These are phyloP conservation scores for Meda fulgida DNA, from an alignment of 2,797 vertebrate genomes.

Conservation along the genomic window DNA sequence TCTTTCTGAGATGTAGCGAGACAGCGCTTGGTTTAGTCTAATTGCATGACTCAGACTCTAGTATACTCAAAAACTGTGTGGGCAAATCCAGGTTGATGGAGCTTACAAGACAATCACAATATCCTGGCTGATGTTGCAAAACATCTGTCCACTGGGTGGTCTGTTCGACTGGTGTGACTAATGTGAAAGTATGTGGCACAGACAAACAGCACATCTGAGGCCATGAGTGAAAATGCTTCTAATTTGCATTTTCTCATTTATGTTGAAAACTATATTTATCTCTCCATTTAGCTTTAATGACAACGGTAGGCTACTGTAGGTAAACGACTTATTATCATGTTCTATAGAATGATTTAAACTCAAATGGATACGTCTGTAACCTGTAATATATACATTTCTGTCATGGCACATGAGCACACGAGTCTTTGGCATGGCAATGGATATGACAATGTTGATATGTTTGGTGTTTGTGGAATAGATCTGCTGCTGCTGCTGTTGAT, in stretches of 20 bases:
- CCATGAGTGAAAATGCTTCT: background rate
- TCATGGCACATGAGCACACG: background rate
- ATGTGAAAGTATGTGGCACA: background rate
- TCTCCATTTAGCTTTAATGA: background rate
- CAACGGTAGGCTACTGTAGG: background rate
- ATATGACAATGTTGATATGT: background rate
- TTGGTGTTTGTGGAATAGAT: background rate
- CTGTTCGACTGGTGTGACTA: constrained; percentile 12
- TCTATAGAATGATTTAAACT: background rate
- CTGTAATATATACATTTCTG: background rate
- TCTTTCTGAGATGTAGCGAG: constrained; percentile 1
- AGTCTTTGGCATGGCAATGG: background rate
- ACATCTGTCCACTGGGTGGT: constrained; percentile 48
- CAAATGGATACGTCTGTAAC: background rate
- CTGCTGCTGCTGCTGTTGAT: background rate
- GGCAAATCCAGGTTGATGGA: constrained; percentile 43
- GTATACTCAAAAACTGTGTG: constrained; percentile 16
- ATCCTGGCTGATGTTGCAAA: constrained; percentile 24
- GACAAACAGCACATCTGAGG: background rate
- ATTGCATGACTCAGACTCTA: constrained; percentile 40
- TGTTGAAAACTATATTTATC: background rate
- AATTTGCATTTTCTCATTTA: background rate
- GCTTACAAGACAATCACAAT: constrained; percentile 35
- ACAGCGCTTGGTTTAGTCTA: constrained; percentile 19
- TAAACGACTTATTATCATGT: background rate